Percentiles rank a stretch among this genome's conserved stretches.
These are phyloP conservation scores for Gymnocephalus cernua DNA, from an alignment of 2,113 vertebrate species.

Conservation along the genomic window DNA sequence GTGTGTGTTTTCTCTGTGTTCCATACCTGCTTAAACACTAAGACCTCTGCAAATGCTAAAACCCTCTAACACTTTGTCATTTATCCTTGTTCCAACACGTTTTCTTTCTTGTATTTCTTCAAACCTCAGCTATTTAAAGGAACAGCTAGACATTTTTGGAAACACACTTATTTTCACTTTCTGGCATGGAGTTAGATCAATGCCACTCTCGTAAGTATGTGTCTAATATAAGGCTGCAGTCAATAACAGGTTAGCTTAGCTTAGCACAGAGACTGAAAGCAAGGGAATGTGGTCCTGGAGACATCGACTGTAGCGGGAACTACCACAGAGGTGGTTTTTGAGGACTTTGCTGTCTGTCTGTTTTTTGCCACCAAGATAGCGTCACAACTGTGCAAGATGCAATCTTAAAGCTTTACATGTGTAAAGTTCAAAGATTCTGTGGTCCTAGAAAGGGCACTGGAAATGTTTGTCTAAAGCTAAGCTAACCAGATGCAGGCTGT, in stretches of 20 bases:
- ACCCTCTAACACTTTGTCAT: constrained; percentile 19
- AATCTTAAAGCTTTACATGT: too few relatives aligned
- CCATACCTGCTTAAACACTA: constrained; percentile 36
- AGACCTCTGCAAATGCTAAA: constrained; percentile 30
- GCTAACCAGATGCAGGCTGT: neutral
- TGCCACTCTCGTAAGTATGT: neutral
- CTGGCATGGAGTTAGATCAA: neutral
- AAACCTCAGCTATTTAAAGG: neutral
- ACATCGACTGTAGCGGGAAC: too few relatives aligned
- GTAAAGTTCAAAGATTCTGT: too few relatives aligned
- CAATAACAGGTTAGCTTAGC: neutral
- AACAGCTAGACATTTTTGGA: neutral
- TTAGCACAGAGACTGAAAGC: neutral
- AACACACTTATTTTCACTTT: neutral
- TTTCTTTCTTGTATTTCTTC: constrained; percentile 11
- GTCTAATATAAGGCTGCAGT: neutral
- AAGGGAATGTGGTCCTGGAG: neutral
- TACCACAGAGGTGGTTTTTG: too few relatives aligned
- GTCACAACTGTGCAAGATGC: too few relatives aligned
- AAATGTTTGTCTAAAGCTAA: neutral
- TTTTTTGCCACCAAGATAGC: too few relatives aligned
- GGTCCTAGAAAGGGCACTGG: too few relatives aligned
- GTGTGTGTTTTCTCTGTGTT: constrained; percentile 35
- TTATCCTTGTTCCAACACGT: neutral
- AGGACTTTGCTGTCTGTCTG: too few relatives aligned